Percentiles rank a stretch among this genome's conserved stretches.
Evolutionary conservation across 2,797 vertebrate species (phyloP).

Genomic region (Enteromius fasciolatus): DNA sequence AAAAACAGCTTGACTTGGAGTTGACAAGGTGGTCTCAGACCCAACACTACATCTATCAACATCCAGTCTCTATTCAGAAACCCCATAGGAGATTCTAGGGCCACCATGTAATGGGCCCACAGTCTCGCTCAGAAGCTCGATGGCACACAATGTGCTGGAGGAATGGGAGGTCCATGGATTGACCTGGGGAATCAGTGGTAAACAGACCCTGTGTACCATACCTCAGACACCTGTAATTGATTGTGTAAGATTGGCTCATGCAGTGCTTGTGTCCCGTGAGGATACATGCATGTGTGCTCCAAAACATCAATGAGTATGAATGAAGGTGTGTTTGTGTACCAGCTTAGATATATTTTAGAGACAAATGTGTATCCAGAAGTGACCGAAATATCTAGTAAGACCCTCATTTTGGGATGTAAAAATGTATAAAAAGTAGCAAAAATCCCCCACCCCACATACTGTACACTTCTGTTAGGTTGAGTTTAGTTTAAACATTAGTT

Average conservation of each 20-base stretch:
- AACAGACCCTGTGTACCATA: background rate
- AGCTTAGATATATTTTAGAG: background rate
- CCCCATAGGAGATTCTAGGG: background rate
- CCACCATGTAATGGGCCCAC: background rate
- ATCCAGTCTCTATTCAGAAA: background rate
- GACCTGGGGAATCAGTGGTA: background rate
- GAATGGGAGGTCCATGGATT: background rate
- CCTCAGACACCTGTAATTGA: background rate
- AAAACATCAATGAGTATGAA: constrained; percentile 17
- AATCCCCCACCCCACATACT: background rate
- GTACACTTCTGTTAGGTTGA: background rate
- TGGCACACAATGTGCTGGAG: background rate
- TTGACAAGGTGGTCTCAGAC: background rate
- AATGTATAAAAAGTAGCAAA: background rate
- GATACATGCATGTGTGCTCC: background rate
- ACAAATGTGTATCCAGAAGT: background rate
- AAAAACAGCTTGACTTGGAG: background rate
- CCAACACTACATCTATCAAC: background rate
- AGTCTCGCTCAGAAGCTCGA: background rate
- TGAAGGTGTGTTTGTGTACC: background rate
- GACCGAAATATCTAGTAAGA: background rate
- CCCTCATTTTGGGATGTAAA: background rate
- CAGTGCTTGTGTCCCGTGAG: background rate
- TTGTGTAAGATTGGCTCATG: background rate
- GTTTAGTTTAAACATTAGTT: background rate